phyloP scores from a whole-genome alignment of 1,140 invertebrate species.

The Dreissena rostriformis region DNA sequence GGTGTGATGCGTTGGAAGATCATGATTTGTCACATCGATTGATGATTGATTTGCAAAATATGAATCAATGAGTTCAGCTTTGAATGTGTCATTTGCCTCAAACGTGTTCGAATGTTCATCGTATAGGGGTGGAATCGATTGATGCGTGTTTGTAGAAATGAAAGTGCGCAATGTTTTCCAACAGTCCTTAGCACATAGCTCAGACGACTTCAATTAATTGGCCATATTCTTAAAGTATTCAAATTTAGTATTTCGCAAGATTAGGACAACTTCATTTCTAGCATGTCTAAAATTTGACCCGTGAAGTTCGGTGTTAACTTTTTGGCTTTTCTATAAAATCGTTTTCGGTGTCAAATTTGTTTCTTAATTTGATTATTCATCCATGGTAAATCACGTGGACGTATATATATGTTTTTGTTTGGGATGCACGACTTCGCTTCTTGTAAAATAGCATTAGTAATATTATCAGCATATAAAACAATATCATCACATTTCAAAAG shows the following conservation, averaged over 20 bases:
- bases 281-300: neutral
- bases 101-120: neutral
- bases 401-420: too few species aligned
- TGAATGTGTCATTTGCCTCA: neutral
- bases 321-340: too few species aligned
- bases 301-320: too few species aligned
- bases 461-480: too few species aligned
- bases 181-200: neutral
- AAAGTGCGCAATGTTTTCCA: neutral
- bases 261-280: neutral
- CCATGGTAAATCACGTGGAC: too few species aligned
- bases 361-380: too few species aligned
- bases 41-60: slow-evolving; percentile 7
- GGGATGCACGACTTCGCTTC: too few species aligned
- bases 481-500: too few species aligned
- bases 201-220: neutral
- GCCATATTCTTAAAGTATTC: neutral
- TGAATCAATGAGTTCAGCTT: neutral
- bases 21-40: neutral
- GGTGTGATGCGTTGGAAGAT: neutral
- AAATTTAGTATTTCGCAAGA: neutral
- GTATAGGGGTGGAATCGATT: neutral
- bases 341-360: too few species aligned
- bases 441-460: too few species aligned
- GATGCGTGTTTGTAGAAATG: neutral